phyloP scores from a whole-genome alignment of 1,140 invertebrate species.

The Harpegnathos saltator region DNA sequence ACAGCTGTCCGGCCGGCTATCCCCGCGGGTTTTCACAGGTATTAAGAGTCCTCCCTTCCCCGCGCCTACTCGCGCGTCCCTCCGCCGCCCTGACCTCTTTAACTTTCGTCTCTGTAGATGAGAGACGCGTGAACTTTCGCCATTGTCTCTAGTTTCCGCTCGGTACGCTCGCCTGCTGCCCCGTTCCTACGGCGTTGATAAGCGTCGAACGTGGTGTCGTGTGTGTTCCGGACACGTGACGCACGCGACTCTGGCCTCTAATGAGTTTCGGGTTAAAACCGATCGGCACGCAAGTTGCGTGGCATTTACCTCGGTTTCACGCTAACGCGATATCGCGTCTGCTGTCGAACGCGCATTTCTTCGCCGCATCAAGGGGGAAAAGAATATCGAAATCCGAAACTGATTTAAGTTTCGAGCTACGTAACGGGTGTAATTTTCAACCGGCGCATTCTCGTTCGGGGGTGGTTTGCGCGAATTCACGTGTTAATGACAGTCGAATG shows the following conservation, averaged over 20 bases:
- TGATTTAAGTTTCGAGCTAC: background rate
- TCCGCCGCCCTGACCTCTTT: background rate
- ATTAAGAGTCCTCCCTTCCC: background rate
- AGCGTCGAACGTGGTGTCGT: slow-evolving; percentile 29
- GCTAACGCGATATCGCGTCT: slow-evolving; percentile 21
- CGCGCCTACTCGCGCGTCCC: no score
- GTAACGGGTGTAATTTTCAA: background rate
- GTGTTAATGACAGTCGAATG: background rate
- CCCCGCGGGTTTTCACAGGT: slow-evolving; percentile 3
- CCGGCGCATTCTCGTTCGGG: background rate
- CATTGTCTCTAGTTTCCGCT: slow-evolving; percentile 43
- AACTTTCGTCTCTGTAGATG: slow-evolving; percentile 20
- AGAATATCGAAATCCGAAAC: background rate
- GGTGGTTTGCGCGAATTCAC: background rate
- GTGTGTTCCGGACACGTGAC: slow-evolving; percentile 41
- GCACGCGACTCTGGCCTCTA: slow-evolving; percentile 23
- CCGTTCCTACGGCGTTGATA: slow-evolving; percentile 34
- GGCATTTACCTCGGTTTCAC: slow-evolving; percentile 7
- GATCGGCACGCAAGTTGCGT: background rate
- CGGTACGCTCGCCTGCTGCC: background rate
- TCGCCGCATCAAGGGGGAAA: background rate
- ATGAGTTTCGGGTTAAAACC: slow-evolving; percentile 39
- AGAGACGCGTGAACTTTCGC: slow-evolving; percentile 23
- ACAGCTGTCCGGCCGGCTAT: slow-evolving; percentile 17
- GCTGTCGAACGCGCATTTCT: slow-evolving; percentile 1